Base-by-base conservation (phyloP, 2,888 invertebrate genomes). In the Creontiades dilutus region DNA sequence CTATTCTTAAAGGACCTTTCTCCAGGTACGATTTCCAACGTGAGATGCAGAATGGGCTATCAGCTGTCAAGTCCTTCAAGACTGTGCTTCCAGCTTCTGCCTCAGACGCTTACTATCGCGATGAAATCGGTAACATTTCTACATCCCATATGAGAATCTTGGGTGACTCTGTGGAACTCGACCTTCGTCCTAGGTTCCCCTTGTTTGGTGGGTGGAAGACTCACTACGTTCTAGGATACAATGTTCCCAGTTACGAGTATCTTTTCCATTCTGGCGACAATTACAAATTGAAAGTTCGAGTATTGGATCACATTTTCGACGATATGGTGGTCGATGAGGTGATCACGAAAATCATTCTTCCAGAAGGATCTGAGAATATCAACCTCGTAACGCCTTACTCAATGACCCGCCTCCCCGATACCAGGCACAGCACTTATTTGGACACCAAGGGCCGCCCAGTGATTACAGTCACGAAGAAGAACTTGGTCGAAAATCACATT, bases 181-280 rank as follows among this genome's bases (percentile, higher is more conserved):
- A 99, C 92, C 94, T 99, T n/a, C 95, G 98, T 85, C 99, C 99
- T 0, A 95, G 99, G 92, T 99, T 99, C 93, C 99, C 99, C 3
- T 94, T 99, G 5, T 99, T 99, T 93, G 99, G 99, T 89, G 99
- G 99, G 16, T 99, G 99, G 99, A 98, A 97, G 93, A 99, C 99
- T 12, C 97, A 98, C 92, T 99, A 99, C 93, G 97, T 96, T 75
- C 94, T 99, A 81, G 99, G 99, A 3, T 99, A 99, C 94, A 99
- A 98, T 94, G 97, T 99, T 0, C 99, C 99, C 3, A 98, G 98
- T 92, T 98, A 98, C 93, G 99, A 99, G 93, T 99, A 99, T 93
- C 94, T 99, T 47, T 99, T 95, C 93, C 96, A 96, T 92, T 95
- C 95, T 91, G 96, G 91, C 13, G 91, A 92, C 86, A 75, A 90